Percentiles rank a stretch among this genome's conserved stretches.
These are phyloP conservation scores for Drosophila testacea DNA, from an alignment of 2,888 invertebrate species.

Conservation along the genomic window DNA sequence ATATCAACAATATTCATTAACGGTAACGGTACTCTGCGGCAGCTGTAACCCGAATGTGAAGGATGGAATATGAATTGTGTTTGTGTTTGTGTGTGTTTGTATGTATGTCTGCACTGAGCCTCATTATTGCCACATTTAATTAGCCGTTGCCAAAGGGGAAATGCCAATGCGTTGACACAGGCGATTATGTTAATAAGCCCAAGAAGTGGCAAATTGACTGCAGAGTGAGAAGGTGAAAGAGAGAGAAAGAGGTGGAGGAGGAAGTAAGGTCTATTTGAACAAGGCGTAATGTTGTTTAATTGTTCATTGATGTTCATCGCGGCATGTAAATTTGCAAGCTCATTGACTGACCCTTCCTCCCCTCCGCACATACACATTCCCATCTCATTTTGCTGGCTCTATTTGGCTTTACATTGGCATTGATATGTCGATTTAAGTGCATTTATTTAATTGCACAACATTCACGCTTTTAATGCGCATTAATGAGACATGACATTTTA, in stretches of 20 bases:
- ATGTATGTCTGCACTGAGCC: constrained; percentile 14
- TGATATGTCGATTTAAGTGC: constrained; percentile 68
- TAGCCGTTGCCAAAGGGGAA: constrained; percentile 56
- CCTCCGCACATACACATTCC: background rate
- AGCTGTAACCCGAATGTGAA: constrained; percentile 7
- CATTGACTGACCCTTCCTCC: constrained; percentile 32
- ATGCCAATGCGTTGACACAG: constrained; percentile 63
- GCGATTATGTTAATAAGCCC: constrained; percentile 74
- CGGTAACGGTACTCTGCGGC: constrained; percentile 7
- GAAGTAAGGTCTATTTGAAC: constrained; percentile 14
- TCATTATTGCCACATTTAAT: constrained; percentile 71
- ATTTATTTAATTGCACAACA: constrained; percentile 77
- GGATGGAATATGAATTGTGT: constrained; percentile 1
- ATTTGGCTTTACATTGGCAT: constrained; percentile 47
- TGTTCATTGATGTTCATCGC: constrained; percentile 68
- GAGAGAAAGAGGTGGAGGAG: background rate
- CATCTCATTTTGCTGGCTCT: constrained; percentile 9
- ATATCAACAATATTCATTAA: constrained; percentile 26
- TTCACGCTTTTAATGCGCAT: constrained; percentile 69
- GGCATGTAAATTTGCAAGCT: constrained; percentile 53
- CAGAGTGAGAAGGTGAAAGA: background rate
- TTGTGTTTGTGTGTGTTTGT: background rate
- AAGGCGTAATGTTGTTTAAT: constrained; percentile 61
- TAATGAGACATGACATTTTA: constrained; percentile 80
- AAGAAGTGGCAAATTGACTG: constrained; percentile 24